phyloP scores from a whole-genome alignment of 2,888 invertebrate genomes.

The Polymixis flavicincta region DNA sequence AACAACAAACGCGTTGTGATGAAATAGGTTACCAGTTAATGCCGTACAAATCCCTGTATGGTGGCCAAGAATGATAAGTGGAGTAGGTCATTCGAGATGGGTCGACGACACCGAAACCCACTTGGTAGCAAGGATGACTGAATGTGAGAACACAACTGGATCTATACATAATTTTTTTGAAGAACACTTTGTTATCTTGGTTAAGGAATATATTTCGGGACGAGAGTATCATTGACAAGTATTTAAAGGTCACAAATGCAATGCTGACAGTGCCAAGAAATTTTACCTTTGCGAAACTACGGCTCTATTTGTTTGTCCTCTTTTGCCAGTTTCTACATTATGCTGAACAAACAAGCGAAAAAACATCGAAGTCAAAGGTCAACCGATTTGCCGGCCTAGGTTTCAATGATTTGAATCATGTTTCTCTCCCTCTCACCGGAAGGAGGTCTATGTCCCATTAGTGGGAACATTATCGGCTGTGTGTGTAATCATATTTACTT shows the following conservation, averaged over 20 bases:
- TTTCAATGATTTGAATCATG: not conserved
- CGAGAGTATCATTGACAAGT: constrained; percentile 21
- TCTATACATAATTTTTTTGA: constrained; percentile 11
- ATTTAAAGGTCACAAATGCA: constrained; percentile 11
- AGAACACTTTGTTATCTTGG: not conserved
- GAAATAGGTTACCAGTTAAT: constrained; percentile 52
- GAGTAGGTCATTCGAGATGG: constrained; percentile 64
- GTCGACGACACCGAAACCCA: constrained; percentile 46
- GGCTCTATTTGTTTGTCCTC: not conserved
- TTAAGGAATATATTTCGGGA: not conserved
- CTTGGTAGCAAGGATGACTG: constrained; percentile 29
- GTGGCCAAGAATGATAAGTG: constrained; percentile 52
- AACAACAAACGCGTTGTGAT: constrained; percentile 40
- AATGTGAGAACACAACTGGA: constrained; percentile 12
- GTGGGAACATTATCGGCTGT: too few relatives aligned
- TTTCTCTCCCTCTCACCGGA: not conserved
- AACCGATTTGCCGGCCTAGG: not conserved
- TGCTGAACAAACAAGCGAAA: not conserved
- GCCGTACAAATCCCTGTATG: constrained; percentile 46
- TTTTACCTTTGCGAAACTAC: not conserved
- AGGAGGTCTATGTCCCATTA: too few relatives aligned
- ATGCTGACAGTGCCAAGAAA: constrained; percentile 29
- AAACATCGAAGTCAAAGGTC: constrained; percentile 8
- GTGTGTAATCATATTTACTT: not conserved
- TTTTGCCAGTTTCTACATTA: constrained; percentile 7